Conservation (phyloP, 2,113 vertebrate species). For the Serinus canaria region DNA sequence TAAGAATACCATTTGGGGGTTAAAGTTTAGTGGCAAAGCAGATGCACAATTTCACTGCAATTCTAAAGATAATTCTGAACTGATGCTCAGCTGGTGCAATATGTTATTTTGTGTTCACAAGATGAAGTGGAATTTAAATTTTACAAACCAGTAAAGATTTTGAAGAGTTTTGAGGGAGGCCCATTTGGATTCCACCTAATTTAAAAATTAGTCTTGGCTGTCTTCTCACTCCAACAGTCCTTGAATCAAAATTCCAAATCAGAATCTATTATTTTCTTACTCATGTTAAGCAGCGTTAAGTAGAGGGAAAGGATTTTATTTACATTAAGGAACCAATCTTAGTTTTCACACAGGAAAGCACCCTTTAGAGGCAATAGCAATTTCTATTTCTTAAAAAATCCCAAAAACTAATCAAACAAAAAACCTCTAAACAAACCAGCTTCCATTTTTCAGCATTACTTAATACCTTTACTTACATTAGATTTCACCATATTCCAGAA, state of each 20-base stretch:
- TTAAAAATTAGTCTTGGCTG: constrained; percentile 26
- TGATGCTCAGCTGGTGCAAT: not conserved
- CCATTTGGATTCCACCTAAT: not conserved
- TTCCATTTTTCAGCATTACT: not conserved
- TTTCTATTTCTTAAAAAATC: not conserved
- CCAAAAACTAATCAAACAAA: not conserved
- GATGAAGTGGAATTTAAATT: constrained; percentile 20
- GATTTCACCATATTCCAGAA: not conserved
- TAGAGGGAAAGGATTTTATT: constrained; percentile 14
- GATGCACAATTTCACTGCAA: not conserved
- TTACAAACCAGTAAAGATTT: not conserved
- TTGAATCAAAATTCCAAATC: constrained; percentile 43
- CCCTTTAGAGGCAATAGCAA: not conserved
- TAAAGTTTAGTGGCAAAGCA: not conserved
- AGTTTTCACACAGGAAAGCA: not conserved
- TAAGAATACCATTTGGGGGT: not conserved
- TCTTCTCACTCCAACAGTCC: constrained; percentile 8
- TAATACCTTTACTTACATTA: not conserved
- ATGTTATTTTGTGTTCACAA: not conserved
- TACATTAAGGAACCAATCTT: not conserved
- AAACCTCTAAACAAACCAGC: not conserved
- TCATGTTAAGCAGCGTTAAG: not conserved
- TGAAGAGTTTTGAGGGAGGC: not conserved
- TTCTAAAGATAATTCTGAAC: constrained; percentile 3
- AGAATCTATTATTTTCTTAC: constrained; percentile 26